Evolutionary conservation across 1,140 invertebrate genomes (phyloP), one percentile per base, ranked within the genome.

Genomic region (Tenebrio molitor): DNA sequence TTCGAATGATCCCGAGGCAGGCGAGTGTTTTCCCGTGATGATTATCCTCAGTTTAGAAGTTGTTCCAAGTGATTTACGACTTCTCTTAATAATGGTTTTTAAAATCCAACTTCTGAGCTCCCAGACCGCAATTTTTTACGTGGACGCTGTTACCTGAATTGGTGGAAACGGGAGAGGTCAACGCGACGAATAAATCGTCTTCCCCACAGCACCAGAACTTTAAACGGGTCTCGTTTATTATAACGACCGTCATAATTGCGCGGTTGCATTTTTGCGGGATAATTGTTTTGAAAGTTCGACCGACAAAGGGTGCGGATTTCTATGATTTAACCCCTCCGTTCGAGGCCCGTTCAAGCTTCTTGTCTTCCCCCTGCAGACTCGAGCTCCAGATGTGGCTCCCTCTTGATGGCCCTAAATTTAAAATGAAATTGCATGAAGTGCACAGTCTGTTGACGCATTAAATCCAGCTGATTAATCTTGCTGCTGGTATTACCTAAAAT

Each of bases 261-360:
- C 23, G 50, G 8, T 25, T 58, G 8, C 23, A 12, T 12, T 58
- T 58, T 58, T 29, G 5, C 23, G 2, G 14, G 42, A 4, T 23
- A 12, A 15, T 58, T 58, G 50, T 58, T 58, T 58, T 21, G 50
- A 25, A 23, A 58, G 21, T 58, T 29, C 29, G 50, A n/a, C n/a
- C n/a, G 3, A 58, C 50, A 29, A 58, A 58, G 50, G 50, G 23
- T 58, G 21, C 23, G 50, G n/a, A 29, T 58, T 58, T 58, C 50
- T n/a, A 23, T 58, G 50, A 58, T 58, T 29, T 58, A 58, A 58
- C 50, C 50, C 50, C 29, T 23, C 25, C 25, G 29, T 58, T 58
- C 23, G 21, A 15, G 50, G 8, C 23, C 12, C 5, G 2, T 39
- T 39, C 12, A 12, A 25, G 50, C 19, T 23, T 58, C 50, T 58